Conservation (phyloP, 2,888 invertebrate species). For the Chirona hameri region DNA sequence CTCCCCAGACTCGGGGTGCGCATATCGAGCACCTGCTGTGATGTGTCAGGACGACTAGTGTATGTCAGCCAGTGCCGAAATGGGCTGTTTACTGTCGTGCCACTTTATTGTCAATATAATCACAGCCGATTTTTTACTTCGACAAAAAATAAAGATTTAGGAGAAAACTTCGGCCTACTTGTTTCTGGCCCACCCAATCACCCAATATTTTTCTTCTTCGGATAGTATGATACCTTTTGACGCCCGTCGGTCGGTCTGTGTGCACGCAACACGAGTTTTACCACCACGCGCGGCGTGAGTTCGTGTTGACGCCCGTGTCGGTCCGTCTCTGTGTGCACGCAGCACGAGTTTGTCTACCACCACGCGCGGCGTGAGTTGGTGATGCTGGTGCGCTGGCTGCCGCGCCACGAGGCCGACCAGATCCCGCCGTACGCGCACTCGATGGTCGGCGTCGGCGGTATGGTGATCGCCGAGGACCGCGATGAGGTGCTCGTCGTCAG, state of each 20-base stretch:
- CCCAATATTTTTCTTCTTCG: no score
- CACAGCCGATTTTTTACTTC: no score
- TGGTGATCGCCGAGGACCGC: slow-evolving; percentile 72
- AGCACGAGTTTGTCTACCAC: slow-evolving; percentile 81
- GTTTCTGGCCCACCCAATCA: no score
- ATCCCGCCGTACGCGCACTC: slow-evolving; percentile 69
- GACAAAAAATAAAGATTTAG: no score
- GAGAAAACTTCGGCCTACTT: no score
- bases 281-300: slow-evolving; percentile 76
- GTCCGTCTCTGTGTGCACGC: slow-evolving; percentile 34
- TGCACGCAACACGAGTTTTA: slow-evolving; percentile 68
- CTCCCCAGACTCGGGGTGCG: no score
- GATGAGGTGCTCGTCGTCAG: slow-evolving; percentile 71
- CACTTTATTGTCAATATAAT: no score
- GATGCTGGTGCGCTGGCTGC: slow-evolving; percentile 78
- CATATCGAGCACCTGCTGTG: no score
- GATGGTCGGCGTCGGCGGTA: slow-evolving; percentile 75
- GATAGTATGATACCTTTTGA: no score
- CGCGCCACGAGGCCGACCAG: slow-evolving; percentile 53
- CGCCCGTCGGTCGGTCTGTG: background rate
- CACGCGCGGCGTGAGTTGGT: slow-evolving; percentile 76
- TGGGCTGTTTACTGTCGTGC: no score
- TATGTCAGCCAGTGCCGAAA: no score
- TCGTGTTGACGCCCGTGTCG: slow-evolving; percentile 56
- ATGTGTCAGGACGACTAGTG: no score